Evolutionary conservation across 1,140 invertebrate species (phyloP), one percentile per base, ranked within the genome.

Genomic region (Calosoma granatense): DNA sequence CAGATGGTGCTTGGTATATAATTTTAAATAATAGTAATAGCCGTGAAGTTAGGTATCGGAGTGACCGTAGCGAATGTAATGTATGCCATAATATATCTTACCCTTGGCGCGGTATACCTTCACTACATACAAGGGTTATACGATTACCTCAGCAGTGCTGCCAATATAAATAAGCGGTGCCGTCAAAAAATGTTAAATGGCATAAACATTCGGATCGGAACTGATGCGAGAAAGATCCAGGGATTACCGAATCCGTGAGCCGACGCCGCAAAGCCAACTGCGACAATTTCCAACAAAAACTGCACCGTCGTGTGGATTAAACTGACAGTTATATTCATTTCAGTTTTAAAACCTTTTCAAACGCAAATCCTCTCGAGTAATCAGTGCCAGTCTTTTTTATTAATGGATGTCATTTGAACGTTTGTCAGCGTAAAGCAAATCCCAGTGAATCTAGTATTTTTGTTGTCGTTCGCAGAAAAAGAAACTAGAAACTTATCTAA

Each of bases 331-430:
- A 47, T 47, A 47, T 47, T 47, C 41, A 47, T 47, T 47, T 47
- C 17, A 47, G 41, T 17, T 47, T 47, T 47, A 9, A 47, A 30
- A 30, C 26, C 26, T 30, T 30, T 30, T 30, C 26, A 47, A 47
- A 47, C 41, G 41, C 41, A 47, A 47, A 47, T 47, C 17, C 41
- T 11, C 41, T 17, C 3, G 41, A 47, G 41, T 47, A 47, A 47
- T 47, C 41, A 47, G 41, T 47, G 41, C 41, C 41, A 47, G 41
- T 47, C 9, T 47, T 47, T 47, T 47, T 47, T 47, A 47, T 47
- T 47, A 47, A 47, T 47, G 41, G 17, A 47, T 47, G 17, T 47
- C 17, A 47, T 47, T 47, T 47, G 9, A 47, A 36, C n/a, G n/a
- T n/a, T n/a, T n/a, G n/a, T n/a, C n/a, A n/a, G n/a, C n/a, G n/a